A percentile compares a stretch with the other conserved stretches of the same genome.
These are phyloP conservation scores for Colaptes auratus DNA, from an alignment of 2,113 vertebrate species.

Conservation along the genomic window DNA sequence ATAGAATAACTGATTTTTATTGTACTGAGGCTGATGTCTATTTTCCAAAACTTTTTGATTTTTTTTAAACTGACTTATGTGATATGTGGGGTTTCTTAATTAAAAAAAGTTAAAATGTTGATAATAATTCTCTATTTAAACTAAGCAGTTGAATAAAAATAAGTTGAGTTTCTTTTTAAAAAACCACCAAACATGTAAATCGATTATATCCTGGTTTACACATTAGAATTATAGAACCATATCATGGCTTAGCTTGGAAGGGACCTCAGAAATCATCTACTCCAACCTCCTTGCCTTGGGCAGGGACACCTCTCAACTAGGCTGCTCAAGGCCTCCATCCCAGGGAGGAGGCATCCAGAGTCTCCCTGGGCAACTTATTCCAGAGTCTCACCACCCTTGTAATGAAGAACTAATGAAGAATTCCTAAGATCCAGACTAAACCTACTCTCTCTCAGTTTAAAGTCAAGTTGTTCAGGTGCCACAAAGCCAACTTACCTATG, in stretches of 20 bases:
- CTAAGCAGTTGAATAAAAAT: not conserved
- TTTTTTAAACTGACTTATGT: not conserved
- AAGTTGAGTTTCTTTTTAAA: not conserved
- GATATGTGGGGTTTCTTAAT: no score
- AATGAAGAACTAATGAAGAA: no score
- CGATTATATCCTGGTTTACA: not conserved
- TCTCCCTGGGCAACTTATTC: no score
- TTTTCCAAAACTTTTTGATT: not conserved
- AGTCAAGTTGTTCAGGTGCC: not conserved
- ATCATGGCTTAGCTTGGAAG: no score
- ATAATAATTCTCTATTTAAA: not conserved
- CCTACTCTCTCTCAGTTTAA: no score
- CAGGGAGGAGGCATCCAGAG: no score
- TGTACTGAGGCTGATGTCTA: not conserved
- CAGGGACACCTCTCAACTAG: no score
- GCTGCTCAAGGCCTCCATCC: no score
- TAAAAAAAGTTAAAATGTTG: not conserved
- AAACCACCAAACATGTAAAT: not conserved
- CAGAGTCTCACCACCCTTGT: no score
- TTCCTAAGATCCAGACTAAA: no score
- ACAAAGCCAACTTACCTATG: not conserved
- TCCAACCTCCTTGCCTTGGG: no score
- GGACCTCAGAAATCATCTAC: no score
- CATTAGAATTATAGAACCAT: not conserved
- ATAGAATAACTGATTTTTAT: not conserved